Conservation (phyloP, 1,140 invertebrate genomes). For the Brachionus plicatilis region DNA sequence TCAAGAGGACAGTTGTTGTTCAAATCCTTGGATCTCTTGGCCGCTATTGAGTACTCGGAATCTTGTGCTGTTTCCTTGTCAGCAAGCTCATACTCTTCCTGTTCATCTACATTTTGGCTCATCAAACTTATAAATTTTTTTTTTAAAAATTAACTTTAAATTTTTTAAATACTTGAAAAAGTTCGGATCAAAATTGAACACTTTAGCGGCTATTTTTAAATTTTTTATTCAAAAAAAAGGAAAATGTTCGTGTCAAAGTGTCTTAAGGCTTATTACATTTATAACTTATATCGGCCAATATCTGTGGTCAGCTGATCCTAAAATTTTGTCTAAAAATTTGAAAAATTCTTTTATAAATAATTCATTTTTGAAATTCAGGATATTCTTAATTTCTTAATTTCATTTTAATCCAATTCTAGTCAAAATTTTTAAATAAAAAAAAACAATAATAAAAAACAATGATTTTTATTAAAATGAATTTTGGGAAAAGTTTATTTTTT, state of each 20-base stretch:
- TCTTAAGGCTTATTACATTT: background rate
- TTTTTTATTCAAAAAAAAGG: background rate
- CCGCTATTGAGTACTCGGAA: background rate
- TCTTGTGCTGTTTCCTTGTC: background rate
- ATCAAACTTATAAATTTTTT: background rate
- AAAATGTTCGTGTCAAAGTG: background rate
- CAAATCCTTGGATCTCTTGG: background rate
- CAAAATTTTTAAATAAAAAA: too few species aligned
- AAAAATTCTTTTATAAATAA: too few species aligned
- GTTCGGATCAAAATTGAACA: slow-evolving; percentile 6
- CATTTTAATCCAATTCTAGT: too few species aligned
- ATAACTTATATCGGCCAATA: background rate
- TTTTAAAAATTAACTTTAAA: background rate
- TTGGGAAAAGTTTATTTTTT: too few species aligned
- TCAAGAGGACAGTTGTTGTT: background rate
- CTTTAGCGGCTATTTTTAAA: background rate
- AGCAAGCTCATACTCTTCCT: slow-evolving; percentile 16
- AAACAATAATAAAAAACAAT: too few species aligned
- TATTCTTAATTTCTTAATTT: too few species aligned
- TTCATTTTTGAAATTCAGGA: too few species aligned
- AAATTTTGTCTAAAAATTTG: too few species aligned
- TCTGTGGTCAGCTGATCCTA: too few species aligned
- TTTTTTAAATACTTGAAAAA: background rate
- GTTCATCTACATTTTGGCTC: slow-evolving; percentile 41
- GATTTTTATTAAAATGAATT: too few species aligned